Percentiles rank a stretch among this genome's conserved stretches.
phyloP scores from a whole-genome alignment of 37 sponge, comb jelly and placozoan genomes.

The Halisarca cf. caerulea region DNA sequence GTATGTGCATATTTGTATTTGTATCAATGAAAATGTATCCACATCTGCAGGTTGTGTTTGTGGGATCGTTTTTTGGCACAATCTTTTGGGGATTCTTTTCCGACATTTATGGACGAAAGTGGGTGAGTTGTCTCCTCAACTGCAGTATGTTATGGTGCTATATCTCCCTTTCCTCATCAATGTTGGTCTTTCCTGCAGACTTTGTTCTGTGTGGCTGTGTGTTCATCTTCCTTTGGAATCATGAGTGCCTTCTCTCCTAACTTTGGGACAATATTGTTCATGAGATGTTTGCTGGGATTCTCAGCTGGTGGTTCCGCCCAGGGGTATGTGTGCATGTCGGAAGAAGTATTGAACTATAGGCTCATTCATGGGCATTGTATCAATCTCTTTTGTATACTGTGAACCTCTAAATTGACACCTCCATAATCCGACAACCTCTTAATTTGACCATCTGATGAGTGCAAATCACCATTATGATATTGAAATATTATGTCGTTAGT shows the following conservation, averaged over 20 bases:
- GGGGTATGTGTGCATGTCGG: too few relatives aligned
- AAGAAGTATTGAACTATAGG: too few relatives aligned
- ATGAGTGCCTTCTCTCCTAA: constrained; percentile 50
- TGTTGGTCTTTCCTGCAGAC: neutral
- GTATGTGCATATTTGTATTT: too few relatives aligned
- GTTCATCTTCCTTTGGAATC: neutral
- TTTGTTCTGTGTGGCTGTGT: neutral
- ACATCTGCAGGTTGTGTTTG: constrained; percentile 60
- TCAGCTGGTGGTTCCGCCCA: constrained; percentile 30
- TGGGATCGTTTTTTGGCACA: constrained; percentile 68
- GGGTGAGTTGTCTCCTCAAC: neutral
- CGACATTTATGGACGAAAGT: constrained; percentile 62
- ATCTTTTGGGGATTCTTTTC: constrained; percentile 50
- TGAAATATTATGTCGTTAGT: too few relatives aligned
- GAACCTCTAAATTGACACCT: too few relatives aligned
- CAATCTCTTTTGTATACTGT: too few relatives aligned
- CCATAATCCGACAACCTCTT: too few relatives aligned
- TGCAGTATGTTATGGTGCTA: neutral
- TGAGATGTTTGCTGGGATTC: constrained; percentile 32
- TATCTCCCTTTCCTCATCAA: neutral
- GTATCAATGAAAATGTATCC: too few relatives aligned
- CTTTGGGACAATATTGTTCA: constrained; percentile 9
- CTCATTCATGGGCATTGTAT: too few relatives aligned
- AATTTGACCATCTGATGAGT: too few relatives aligned
- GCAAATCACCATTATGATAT: too few relatives aligned